Evolutionary conservation across 2,797 vertebrate species (phyloP), one percentile per base, ranked within the genome.

Genomic region (Scomberomorus guttatus): DNA sequence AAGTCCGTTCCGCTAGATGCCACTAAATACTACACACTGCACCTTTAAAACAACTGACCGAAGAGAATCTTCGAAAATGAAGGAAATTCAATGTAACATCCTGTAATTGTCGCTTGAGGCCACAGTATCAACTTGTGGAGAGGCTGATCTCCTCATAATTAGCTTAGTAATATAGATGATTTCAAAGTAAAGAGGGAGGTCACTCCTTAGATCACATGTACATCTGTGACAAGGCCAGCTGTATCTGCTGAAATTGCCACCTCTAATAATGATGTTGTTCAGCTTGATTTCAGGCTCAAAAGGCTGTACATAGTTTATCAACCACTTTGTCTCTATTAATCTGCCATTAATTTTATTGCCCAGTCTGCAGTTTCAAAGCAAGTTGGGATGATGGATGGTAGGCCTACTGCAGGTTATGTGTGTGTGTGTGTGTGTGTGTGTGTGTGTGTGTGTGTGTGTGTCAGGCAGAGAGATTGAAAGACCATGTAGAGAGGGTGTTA

Each of bases 341-440:
- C 87, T 84, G 83, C 89, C 90, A 86, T 90, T 79, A 81, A 12
- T 70, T 85, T 91, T 89, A 93, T 89, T 80, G 91, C 86, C 62
- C 56, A 9, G 72, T 78, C 39, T 87, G 91, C 89, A 85, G 18
- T 91, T 90, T 87, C 52, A 5, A 32, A 84, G 56, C 59, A 54
- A 62, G 60, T 51, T 1, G 34, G 51, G 66, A 66, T 92, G 90
- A 93, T 91, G 88, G 89, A 92, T 91, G 70, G 74, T 48, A 7
- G 10, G 37, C 29, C 29, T 32, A 32, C 83, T 51, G 72, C 75
- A 80, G 83, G 48, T 68, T 57, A 15, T 76, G 9, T 67, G 44
- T 46, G 66, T 46, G 37, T 14, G 51, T 25, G 48, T 27, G 63
- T 24, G 54, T 39, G 54, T 66, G 67, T 82, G 59, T 37, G 74